Percentiles rank a stretch among this genome's conserved stretches.
phyloP scores from a whole-genome alignment of 2,888 invertebrate genomes.

The Drosophila meridionalis region DNA sequence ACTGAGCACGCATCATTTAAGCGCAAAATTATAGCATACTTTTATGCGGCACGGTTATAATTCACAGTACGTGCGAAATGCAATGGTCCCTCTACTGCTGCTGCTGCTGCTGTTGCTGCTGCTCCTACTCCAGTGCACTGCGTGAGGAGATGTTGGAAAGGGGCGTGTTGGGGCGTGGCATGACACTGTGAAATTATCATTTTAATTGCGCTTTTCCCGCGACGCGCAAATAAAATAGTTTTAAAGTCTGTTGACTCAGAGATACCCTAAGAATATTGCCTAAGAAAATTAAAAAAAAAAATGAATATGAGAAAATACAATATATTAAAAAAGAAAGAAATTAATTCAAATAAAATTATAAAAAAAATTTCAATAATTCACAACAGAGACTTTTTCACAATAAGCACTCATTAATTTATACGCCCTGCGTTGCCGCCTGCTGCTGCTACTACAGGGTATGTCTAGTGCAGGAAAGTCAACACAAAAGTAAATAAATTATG shows the following conservation, averaged over 20 bases:
- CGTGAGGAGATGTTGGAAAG: not conserved
- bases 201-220: conserved; percentile 74
- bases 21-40: conserved; percentile 77
- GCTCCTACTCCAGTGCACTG: conserved; percentile 13
- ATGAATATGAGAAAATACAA: no score
- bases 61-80: conserved; percentile 76
- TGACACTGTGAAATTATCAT: conserved; percentile 67
- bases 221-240: conserved; percentile 5
- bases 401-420: not conserved
- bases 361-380: no score
- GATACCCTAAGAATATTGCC: conserved; percentile 11
- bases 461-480: conserved; percentile 45
- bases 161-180: conserved; percentile 30
- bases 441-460: conserved; percentile 8
- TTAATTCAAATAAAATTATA: not conserved
- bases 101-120: conserved; percentile 17
- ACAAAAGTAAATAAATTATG: conserved; percentile 68
- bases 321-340: not conserved
- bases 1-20: conserved; percentile 75
- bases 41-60: conserved; percentile 77
- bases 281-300: not conserved
- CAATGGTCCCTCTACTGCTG: conserved; percentile 41
- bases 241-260: not conserved
- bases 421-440: not conserved
- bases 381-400: no score